Percentiles rank a stretch among this genome's conserved stretches.
Evolutionary conservation across 2,113 vertebrate genomes (phyloP).

Genomic region (Embiotoca jacksoni): DNA sequence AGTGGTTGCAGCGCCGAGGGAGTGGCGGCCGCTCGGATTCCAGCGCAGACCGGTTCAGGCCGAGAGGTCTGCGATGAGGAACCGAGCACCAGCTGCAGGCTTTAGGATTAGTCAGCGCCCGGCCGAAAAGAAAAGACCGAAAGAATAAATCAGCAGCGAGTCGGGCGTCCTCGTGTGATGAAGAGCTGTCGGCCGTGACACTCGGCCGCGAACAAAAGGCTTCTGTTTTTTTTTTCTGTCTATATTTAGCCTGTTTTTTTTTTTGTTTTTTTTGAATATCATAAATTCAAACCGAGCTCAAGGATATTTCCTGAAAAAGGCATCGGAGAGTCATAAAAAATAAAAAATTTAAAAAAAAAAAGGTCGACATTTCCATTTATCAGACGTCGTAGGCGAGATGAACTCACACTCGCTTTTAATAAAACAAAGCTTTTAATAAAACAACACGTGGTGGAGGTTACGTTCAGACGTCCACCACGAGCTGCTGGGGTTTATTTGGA

Average conservation of each 20-base stretch:
- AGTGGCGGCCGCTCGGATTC: constrained; percentile 61
- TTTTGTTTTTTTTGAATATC: neutral
- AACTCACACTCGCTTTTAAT: constrained; percentile 12
- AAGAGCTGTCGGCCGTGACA: neutral
- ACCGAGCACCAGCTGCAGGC: constrained; percentile 59
- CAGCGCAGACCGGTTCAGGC: constrained; percentile 75
- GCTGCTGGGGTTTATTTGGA: neutral
- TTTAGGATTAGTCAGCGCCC: constrained; percentile 66
- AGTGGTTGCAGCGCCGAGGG: constrained; percentile 52
- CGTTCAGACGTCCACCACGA: neutral
- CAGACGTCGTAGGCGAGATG: neutral
- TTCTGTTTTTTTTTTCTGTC: neutral
- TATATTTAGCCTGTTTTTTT: constrained; percentile 43
- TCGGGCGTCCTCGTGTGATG: neutral
- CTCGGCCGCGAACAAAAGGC: constrained; percentile 49
- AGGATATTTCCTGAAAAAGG: constrained; percentile 15
- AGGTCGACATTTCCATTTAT: constrained; percentile 14
- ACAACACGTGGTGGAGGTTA: constrained; percentile 13
- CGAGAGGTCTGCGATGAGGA: constrained; percentile 58
- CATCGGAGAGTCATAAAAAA: neutral
- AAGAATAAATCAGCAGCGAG: constrained; percentile 37
- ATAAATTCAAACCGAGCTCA: neutral
- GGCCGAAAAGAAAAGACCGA: constrained; percentile 1
- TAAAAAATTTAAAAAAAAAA: neutral
- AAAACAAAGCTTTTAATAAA: neutral